Conservation (phyloP, 1,140 invertebrate genomes). For the Dreissena polymorpha region DNA sequence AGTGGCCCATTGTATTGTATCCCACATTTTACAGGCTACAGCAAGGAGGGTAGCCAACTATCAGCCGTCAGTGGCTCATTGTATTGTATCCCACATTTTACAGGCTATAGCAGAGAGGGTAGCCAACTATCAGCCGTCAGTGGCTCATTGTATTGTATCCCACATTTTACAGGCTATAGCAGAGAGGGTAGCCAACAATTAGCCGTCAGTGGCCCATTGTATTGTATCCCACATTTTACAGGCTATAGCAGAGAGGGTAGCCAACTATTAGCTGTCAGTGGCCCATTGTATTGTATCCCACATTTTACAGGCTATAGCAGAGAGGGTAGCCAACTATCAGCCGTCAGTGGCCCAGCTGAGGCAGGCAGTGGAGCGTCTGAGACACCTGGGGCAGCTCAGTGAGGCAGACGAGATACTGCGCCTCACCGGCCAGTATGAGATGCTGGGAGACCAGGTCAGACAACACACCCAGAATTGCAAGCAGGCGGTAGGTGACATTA, state of each 20-base stretch:
- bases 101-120: conserved; percentile 67
- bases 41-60: conserved; percentile 64
- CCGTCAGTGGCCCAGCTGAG: conserved; percentile 66
- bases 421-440: conserved; percentile 87
- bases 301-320: conserved; percentile 65
- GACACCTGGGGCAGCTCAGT: conserved; percentile 63
- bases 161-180: conserved; percentile 66
- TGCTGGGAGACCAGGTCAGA: conserved; percentile 86
- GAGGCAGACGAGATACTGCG: conserved; percentile 82
- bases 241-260: conserved; percentile 66
- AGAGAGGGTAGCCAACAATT: conserved; percentile 64
- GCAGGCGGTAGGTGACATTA: conserved; percentile 80
- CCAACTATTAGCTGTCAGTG: conserved; percentile 64
- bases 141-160: too few species aligned
- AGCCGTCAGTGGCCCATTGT: conserved; percentile 65
- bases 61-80: conserved; percentile 64
- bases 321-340: conserved; percentile 65
- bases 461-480: conserved; percentile 78
- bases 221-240: too few species aligned
- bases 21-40: conserved; percentile 65
- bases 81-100: too few species aligned
- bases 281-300: too few species aligned
- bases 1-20: too few species aligned
- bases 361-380: conserved; percentile 62
- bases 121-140: conserved; percentile 61